Evolutionary conservation across 2,888 invertebrate genomes (phyloP).

Genomic region (Hetaerina titia): DNA sequence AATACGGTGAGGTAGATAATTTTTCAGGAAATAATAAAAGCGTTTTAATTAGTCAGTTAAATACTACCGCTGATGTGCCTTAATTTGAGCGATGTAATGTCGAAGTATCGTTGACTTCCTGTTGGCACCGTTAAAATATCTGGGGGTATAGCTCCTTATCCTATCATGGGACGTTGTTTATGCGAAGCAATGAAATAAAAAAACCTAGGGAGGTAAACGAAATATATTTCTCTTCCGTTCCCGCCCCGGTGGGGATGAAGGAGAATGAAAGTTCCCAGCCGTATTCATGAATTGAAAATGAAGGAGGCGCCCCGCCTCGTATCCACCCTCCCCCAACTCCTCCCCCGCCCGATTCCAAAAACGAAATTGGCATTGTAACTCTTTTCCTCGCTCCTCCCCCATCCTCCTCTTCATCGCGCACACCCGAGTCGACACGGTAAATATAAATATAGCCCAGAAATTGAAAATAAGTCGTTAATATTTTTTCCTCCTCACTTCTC

Average conservation of each 20-base stretch:
- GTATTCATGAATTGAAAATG: conserved; percentile 12
- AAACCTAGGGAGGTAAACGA: neutral
- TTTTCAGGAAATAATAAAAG: no score
- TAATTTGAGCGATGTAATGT: no score
- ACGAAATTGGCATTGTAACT: neutral
- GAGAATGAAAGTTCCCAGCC: neutral
- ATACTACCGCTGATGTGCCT: no score
- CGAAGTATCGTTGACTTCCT: neutral
- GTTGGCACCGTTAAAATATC: neutral
- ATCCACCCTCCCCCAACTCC: neutral
- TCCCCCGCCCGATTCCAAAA: neutral
- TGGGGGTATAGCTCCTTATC: neutral
- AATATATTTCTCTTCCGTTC: neutral
- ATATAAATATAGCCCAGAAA: neutral
- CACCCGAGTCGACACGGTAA: neutral
- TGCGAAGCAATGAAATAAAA: neutral
- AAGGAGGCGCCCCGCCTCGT: neutral
- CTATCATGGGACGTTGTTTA: neutral
- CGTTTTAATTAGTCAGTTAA: no score
- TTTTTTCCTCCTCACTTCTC: neutral
- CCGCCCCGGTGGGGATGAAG: neutral
- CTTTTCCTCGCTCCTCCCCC: neutral
- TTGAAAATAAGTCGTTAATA: neutral
- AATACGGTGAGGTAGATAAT: no score
- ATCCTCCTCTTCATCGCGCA: neutral